Conservation (phyloP, 2,113 vertebrate genomes). For the Ramphastos sulfuratus region DNA sequence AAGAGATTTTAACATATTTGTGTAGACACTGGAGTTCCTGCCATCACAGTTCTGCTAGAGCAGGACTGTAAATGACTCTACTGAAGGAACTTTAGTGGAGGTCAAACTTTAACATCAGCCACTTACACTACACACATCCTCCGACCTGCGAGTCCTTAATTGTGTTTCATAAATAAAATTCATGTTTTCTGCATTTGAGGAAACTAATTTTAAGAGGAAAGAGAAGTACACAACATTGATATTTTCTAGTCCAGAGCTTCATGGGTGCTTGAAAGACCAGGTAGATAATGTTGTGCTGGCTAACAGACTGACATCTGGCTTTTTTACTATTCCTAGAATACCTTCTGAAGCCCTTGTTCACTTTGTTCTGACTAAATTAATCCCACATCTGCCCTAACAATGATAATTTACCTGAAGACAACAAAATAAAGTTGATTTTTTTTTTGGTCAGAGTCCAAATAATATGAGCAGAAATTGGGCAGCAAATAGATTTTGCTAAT, state of each 20-base stretch:
- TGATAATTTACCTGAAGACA: not conserved
- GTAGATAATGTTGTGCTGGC: not conserved
- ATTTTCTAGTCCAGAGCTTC: not conserved
- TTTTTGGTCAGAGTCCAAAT: not conserved
- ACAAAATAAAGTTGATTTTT: not conserved
- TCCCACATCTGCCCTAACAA: not conserved
- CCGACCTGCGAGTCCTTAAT: fast-evolving
- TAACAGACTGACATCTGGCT: not conserved
- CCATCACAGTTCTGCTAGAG: not conserved
- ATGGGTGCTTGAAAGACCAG: not conserved
- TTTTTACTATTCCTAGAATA: not conserved
- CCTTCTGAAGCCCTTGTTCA: not conserved
- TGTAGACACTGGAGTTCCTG: not conserved
- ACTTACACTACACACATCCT: not conserved
- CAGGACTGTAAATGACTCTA: not conserved
- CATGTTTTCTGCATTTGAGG: not conserved
- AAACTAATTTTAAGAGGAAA: not conserved
- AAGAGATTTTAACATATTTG: not conserved
- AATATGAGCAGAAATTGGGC: not conserved
- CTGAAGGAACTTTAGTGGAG: fast-evolving
- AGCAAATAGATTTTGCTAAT: not conserved
- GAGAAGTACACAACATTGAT: not conserved
- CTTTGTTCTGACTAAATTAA: not conserved
- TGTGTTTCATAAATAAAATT: not conserved
- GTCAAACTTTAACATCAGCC: not conserved